Evolutionary conservation across 2,888 invertebrate species (phyloP).

Genomic region (Pachymerium ferrugineum): DNA sequence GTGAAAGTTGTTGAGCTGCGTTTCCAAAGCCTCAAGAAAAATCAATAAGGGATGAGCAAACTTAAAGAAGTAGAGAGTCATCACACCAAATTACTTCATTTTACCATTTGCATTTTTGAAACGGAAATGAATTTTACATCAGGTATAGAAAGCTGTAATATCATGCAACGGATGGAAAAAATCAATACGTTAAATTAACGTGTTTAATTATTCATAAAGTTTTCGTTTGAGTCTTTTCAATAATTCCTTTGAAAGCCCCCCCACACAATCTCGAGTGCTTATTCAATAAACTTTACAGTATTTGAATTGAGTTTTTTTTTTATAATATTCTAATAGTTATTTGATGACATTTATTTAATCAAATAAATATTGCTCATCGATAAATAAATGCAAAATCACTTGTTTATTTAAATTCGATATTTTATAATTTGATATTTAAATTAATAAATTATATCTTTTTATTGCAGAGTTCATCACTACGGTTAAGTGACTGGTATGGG

Average conservation of each 20-base stretch:
- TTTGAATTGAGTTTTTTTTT: too few species aligned
- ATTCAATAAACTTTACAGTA: too few species aligned
- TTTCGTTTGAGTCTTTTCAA: neutral
- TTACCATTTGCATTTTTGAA: neutral
- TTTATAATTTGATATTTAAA: too few species aligned
- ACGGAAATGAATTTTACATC: neutral
- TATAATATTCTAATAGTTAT: too few species aligned
- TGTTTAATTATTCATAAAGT: neutral
- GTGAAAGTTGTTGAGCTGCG: neutral
- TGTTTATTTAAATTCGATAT: too few species aligned
- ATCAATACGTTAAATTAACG: neutral
- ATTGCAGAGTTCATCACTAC: neutral
- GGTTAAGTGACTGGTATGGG: too few species aligned
- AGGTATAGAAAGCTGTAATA: neutral
- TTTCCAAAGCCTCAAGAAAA: neutral
- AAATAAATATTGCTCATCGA: too few species aligned
- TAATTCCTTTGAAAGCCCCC: too few species aligned
- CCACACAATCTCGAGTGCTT: too few species aligned
- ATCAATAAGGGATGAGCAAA: neutral
- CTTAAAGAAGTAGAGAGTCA: neutral
- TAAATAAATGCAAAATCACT: too few species aligned
- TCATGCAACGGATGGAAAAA: neutral
- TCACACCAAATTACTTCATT: neutral
- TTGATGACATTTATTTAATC: too few species aligned
- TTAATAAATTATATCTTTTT: too few species aligned